phyloP scores from a whole-genome alignment of 1,140 invertebrate genomes.

The Ridgeia piscesae region DNA sequence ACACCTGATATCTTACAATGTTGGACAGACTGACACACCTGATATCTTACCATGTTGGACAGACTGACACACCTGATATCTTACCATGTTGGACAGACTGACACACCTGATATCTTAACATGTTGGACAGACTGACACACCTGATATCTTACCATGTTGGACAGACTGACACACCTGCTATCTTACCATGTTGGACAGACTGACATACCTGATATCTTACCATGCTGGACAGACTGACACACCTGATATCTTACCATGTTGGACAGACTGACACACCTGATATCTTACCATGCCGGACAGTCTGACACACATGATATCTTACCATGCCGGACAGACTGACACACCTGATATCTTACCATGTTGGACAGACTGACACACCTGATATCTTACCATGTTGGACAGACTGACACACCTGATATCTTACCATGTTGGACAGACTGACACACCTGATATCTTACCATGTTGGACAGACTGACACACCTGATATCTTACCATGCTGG shows the following conservation, averaged over 20 bases:
- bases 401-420: constrained; percentile 72
- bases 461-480: constrained; percentile 69
- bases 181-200: constrained; percentile 69
- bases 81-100: constrained; percentile 68
- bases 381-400: constrained; percentile 68
- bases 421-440: constrained; percentile 68
- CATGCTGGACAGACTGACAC: constrained; percentile 70
- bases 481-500: no score
- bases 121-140: constrained; percentile 69
- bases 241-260: no score
- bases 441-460: no score
- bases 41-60: constrained; percentile 68
- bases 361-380: constrained; percentile 70
- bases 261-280: constrained; percentile 71
- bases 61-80: constrained; percentile 72
- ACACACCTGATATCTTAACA: no score
- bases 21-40: constrained; percentile 70
- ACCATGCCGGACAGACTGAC: constrained; percentile 70
- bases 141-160: no score
- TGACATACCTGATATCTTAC: no score
- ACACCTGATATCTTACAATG: no score
- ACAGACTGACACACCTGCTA: constrained; percentile 71
- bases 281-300: constrained; percentile 70
- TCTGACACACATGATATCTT: no score
- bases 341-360: no score